Conservation (phyloP, 1,140 invertebrate genomes). For the Adoxophyes honmai region DNA sequence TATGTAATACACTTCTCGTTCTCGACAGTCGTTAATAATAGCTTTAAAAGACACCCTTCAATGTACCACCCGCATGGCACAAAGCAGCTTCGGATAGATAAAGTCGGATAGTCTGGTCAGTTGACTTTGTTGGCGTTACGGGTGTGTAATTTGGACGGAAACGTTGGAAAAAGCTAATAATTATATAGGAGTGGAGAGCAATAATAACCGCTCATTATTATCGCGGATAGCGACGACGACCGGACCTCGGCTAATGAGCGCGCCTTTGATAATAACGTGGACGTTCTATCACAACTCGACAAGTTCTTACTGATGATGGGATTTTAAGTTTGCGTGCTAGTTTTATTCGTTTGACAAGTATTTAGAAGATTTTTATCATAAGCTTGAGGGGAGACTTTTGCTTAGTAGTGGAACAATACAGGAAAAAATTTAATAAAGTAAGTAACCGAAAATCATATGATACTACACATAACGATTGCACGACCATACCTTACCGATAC, state of each 20-base stretch:
- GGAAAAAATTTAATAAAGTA: too few relatives aligned
- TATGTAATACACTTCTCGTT: background rate
- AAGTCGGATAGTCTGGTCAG: background rate
- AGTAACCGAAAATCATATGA: too few relatives aligned
- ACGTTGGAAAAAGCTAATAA: slow-evolving; percentile 54
- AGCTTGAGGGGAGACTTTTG: too few relatives aligned
- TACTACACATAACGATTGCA: too few relatives aligned
- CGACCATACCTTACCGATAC: too few relatives aligned
- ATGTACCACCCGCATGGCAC: background rate
- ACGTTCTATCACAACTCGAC: slow-evolving; percentile 2
- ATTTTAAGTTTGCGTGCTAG: background rate
- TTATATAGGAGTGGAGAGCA: slow-evolving; percentile 47
- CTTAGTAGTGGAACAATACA: too few relatives aligned
- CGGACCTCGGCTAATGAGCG: slow-evolving; percentile 33
- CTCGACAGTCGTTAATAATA: background rate
- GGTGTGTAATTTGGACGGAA: slow-evolving; percentile 49
- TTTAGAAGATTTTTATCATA: too few relatives aligned
- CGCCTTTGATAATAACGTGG: slow-evolving; percentile 25
- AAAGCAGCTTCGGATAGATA: background rate
- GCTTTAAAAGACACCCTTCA: background rate
- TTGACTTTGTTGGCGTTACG: slow-evolving; percentile 19
- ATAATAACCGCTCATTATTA: slow-evolving; percentile 56
- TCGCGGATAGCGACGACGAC: slow-evolving; percentile 23
- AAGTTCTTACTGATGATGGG: background rate
- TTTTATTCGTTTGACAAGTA: too few relatives aligned